Percentiles rank a stretch among this genome's conserved stretches.
phyloP scores from a whole-genome alignment of 1,140 invertebrate species.

The Drosophila quadrilineata region DNA sequence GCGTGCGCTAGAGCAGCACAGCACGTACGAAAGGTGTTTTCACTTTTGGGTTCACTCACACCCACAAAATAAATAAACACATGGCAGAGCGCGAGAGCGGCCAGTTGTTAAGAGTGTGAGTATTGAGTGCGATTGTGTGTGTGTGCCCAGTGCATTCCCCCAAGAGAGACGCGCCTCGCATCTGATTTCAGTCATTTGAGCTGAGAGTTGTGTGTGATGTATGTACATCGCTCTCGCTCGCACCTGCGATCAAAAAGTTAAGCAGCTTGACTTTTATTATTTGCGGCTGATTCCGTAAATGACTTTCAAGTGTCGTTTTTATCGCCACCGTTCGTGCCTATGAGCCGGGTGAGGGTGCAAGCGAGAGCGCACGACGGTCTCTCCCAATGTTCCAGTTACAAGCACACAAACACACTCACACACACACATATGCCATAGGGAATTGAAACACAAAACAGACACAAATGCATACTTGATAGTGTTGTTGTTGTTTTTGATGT shows the following conservation, averaged over 20 bases:
- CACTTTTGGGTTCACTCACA: conserved; percentile 1
- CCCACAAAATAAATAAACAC: conserved; percentile 11
- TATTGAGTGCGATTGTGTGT: not conserved
- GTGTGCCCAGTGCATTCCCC: conserved; percentile 48
- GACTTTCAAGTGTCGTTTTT: conserved; percentile 59
- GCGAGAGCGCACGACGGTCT: not conserved
- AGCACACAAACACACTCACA: conserved; percentile 3
- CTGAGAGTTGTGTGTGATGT: conserved; percentile 21
- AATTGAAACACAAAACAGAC: conserved; percentile 9
- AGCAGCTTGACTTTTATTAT: conserved; percentile 78
- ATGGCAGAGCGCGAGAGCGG: not conserved
- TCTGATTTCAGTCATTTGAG: conserved; percentile 74
- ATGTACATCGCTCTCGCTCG: conserved; percentile 13
- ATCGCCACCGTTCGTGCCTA: conserved; percentile 42
- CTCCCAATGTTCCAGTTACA: conserved; percentile 17
- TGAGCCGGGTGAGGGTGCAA: no score
- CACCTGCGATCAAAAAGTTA: conserved; percentile 38
- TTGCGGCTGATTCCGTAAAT: conserved; percentile 74
- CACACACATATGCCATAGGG: not conserved
- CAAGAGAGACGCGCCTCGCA: conserved; percentile 53
- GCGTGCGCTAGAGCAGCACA: conserved; percentile 21
- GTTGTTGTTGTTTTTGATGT: conserved; percentile 18
- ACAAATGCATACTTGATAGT: not conserved
- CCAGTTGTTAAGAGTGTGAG: no score
- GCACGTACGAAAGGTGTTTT: conserved; percentile 51